Evolutionary conservation across 2,113 vertebrate species (phyloP).

Genomic region (Phasianus colchicus): DNA sequence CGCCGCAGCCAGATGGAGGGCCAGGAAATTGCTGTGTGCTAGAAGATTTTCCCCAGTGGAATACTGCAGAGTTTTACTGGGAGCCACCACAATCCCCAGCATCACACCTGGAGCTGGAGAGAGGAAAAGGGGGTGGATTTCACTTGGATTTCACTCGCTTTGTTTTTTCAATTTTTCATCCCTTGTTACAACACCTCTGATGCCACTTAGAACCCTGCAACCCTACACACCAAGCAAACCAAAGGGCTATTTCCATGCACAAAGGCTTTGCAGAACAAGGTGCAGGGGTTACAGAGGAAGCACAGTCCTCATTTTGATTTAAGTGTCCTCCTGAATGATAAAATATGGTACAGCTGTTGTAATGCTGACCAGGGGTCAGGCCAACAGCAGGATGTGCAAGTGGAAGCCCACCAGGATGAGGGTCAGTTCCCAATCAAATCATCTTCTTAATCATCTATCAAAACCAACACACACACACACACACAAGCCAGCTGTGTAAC

Average conservation of each 20-base stretch:
- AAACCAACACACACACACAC: neutral
- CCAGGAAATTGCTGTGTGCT: neutral
- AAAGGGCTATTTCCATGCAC: rapidly evolving
- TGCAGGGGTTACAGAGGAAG: neutral
- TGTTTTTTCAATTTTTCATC: neutral
- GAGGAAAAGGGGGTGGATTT: neutral
- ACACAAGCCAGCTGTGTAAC: neutral
- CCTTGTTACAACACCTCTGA: neutral
- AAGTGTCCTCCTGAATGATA: neutral
- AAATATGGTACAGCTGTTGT: neutral
- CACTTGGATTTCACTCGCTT: neutral
- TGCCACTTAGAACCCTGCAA: neutral
- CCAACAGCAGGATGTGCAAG: neutral
- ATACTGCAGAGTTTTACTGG: neutral
- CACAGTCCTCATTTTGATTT: neutral
- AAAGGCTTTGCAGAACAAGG: neutral
- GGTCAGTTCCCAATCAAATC: neutral
- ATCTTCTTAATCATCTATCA: neutral
- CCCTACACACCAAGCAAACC: neutral
- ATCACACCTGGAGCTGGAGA: no score
- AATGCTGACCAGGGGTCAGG: neutral
- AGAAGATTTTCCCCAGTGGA: neutral
- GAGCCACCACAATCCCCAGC: neutral
- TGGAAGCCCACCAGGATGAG: neutral
- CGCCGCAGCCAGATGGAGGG: neutral